Conservation (phyloP, 2,888 invertebrate species). For the Aporophyla lueneburgensis region DNA sequence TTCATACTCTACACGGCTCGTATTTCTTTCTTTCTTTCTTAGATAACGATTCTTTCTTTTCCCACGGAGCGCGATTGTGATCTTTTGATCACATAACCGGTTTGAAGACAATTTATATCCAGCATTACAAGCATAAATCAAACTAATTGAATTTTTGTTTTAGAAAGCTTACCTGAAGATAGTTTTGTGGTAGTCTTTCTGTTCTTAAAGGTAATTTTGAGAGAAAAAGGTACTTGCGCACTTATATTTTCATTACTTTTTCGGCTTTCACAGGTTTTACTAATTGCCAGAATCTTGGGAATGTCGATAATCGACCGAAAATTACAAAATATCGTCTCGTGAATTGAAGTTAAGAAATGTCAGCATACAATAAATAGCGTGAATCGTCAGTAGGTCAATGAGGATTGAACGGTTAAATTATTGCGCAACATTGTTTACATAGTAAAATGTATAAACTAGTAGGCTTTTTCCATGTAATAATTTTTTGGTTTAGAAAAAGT, state of each 20-base stretch:
- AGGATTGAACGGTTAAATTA: too few relatives aligned
- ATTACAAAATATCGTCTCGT: too few relatives aligned
- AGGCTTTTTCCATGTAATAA: too few relatives aligned
- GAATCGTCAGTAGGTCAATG: neutral
- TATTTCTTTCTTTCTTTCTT: slow-evolving; percentile 27
- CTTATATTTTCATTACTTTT: neutral
- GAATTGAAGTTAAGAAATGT: neutral
- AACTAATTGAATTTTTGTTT: slow-evolving; percentile 36
- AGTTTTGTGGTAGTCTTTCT: neutral
- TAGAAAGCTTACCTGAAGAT: slow-evolving; percentile 44
- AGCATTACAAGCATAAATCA: slow-evolving; percentile 48
- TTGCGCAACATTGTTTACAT: neutral
- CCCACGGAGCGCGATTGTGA: slow-evolving; percentile 48
- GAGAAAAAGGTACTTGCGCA: too few relatives aligned
- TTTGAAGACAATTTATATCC: slow-evolving; percentile 48
- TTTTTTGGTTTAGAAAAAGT: too few relatives aligned
- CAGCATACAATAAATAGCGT: neutral
- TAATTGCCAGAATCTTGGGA: neutral
- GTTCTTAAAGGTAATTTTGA: too few relatives aligned
- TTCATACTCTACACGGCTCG: slow-evolving; percentile 14
- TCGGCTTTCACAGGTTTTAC: neutral
- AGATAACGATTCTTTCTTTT: slow-evolving; percentile 43
- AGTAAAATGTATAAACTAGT: neutral
- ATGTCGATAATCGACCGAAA: too few relatives aligned
- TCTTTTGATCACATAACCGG: slow-evolving; percentile 43